phyloP scores from a whole-genome alignment of 2,888 invertebrate genomes.

The Elysia crispata region DNA sequence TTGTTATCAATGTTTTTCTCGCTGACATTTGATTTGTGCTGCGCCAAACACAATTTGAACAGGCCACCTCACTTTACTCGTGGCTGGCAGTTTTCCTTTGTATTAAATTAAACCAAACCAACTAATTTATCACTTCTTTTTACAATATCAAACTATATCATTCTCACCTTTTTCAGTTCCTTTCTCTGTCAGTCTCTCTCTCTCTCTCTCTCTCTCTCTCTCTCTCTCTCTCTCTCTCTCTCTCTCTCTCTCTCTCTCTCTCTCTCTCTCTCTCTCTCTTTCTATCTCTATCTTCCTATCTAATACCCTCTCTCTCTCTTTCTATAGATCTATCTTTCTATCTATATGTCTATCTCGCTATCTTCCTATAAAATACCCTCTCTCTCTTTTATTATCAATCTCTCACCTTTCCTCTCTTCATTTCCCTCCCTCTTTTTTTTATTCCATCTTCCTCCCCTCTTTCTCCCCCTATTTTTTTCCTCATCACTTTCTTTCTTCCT shows the following conservation, averaged over 20 bases:
- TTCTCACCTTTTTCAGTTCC: background rate
- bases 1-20: no score
- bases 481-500: no score
- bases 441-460: no score
- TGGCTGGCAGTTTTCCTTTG: no score
- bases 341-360: background rate
- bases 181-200: slow-evolving; percentile 4
- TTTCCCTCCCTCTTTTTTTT: background rate
- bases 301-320: background rate
- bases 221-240: background rate
- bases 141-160: no score
- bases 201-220: background rate
- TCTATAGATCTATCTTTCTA: background rate
- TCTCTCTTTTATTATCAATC: background rate
- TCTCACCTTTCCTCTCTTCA: background rate
- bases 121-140: no score
- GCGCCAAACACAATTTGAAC: no score
- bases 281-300: slow-evolving; percentile 1
- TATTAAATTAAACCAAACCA: no score
- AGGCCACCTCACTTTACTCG: no score
- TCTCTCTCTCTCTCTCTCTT: background rate
- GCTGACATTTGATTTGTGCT: no score
- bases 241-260: slow-evolving; percentile 10
- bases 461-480: no score
- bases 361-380: no score